Percentiles rank a stretch among this genome's conserved stretches.
These are phyloP conservation scores for Bothrops alternatus DNA, from an alignment of 2,797 vertebrate species.

Conservation along the genomic window DNA sequence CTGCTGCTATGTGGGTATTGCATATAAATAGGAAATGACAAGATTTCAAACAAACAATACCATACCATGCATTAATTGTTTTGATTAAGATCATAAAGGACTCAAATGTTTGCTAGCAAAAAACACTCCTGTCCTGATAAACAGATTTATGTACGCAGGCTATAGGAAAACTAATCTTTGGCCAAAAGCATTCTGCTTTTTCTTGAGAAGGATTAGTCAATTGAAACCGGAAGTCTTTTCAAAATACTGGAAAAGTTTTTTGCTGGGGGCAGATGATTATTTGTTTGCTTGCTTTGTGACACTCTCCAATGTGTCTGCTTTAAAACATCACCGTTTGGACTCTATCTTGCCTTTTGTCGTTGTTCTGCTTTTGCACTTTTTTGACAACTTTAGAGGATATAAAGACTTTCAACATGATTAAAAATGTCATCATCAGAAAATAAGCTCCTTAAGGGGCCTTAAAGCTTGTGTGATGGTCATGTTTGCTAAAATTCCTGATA, in stretches of 20 bases:
- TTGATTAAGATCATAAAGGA: slow-evolving; percentile 29
- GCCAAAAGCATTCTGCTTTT: slow-evolving; percentile 55
- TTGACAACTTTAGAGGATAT: slow-evolving; percentile 13
- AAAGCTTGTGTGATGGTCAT: not conserved
- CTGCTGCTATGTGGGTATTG: accelerated
- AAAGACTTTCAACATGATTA: slow-evolving; percentile 28
- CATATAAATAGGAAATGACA: accelerated
- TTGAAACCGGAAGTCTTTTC: slow-evolving; percentile 46
- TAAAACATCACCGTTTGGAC: slow-evolving; percentile 27
- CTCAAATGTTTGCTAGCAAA: slow-evolving; percentile 11
- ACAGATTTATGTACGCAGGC: slow-evolving; percentile 55
- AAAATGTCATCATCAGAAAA: slow-evolving; percentile 20
- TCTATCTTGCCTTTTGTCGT: not conserved
- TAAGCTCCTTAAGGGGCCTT: not conserved
- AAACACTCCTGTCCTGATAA: slow-evolving; percentile 39
- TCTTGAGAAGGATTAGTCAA: slow-evolving; percentile 62
- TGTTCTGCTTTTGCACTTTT: slow-evolving; percentile 19
- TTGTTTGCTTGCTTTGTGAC: slow-evolving; percentile 56
- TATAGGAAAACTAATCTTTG: slow-evolving; percentile 64
- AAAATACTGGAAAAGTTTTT: slow-evolving; percentile 42
- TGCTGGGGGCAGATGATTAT: slow-evolving; percentile 22
- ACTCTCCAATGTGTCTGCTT: slow-evolving; percentile 56
- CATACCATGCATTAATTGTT: not conserved
- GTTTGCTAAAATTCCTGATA: not conserved
- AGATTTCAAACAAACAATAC: not conserved